Evolutionary conservation across 2,797 vertebrate species (phyloP), one percentile per base, ranked within the genome.

Genomic region (Pseudomugil tenellus): DNA sequence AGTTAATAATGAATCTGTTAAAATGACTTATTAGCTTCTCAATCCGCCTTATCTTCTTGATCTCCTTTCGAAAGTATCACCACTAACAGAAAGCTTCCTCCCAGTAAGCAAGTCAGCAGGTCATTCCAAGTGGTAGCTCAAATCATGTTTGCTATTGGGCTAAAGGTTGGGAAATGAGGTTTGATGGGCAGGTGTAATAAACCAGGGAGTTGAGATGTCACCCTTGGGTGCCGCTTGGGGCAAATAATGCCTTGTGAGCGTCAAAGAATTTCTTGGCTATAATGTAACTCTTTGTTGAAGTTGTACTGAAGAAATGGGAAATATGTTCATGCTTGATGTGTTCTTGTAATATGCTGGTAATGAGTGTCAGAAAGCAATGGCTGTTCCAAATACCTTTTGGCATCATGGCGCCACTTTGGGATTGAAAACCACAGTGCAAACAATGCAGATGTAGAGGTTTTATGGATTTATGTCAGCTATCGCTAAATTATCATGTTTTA

Each of bases 151-250:
- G 84, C 87, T 91, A 75, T 77, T 62, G 81, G 77, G 86, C 83
- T 82, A 86, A 77, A 83, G 78, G 74, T 69, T 81, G 71, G 81
- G 79, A 77, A 70, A 60, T 5, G 6, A 78, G 35, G 63, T 49
- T 92, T 93, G 93, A 94, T 58, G 46, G 91, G 85, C 92, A 92
- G 91, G 89, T 91, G 88, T 92, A 93, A 94, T 95, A 93, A 91
- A 64, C 79, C 88, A 80, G 70, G 23, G 68, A 90, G 90, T 84
- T 86, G 79, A 90, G 89, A 91, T 89, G 90, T 92, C 91, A 88
- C 89, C 88, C 87, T 64, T 77, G 87, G 91, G 88, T 75, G 73
- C 83, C 75, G 91, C 92, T 84, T 21, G 0, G 73, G 88, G 91
- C 73, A 72, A 85, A 83, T 51, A 73, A 70, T 77, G 69, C 83